A percentile compares a stretch with the other conserved stretches of the same genome.
phyloP scores from a whole-genome alignment of 2,797 vertebrate genomes.

The Brachyrhaphis roseni region DNA sequence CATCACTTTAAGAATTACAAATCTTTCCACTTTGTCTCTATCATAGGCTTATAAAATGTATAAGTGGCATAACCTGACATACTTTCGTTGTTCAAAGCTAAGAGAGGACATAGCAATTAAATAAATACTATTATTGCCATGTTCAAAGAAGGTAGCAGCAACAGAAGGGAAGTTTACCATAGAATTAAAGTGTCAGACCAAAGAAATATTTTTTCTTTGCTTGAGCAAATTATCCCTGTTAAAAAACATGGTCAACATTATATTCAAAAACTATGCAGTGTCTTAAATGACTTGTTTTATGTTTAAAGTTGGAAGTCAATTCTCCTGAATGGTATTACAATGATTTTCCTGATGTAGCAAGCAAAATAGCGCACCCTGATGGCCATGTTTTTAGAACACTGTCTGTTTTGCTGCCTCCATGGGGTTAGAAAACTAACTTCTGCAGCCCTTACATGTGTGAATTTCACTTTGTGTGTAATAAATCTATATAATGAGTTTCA shows the following conservation, averaged over 20 bases:
- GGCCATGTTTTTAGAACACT: neutral
- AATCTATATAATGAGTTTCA: neutral
- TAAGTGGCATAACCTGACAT: neutral
- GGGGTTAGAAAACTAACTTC: neutral
- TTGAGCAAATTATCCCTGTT: neutral
- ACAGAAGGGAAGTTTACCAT: neutral
- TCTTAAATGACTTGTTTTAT: neutral
- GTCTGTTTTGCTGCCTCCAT: neutral
- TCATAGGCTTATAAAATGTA: neutral
- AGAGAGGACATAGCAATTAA: neutral
- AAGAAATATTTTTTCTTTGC: neutral
- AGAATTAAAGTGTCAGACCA: neutral
- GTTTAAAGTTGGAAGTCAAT: neutral
- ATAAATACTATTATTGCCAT: neutral
- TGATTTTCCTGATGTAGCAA: neutral
- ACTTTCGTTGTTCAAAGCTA: neutral
- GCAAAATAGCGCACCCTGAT: neutral
- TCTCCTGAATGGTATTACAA: neutral
- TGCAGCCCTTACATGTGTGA: neutral
- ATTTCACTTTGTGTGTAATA: neutral
- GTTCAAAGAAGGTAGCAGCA: neutral
- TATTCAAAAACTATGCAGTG: neutral
- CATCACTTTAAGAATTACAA: no score
- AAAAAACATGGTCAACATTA: neutral
- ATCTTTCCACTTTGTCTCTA: no score